Evolutionary conservation across 2,888 invertebrate genomes (phyloP), one percentile per base, ranked within the genome.

Genomic region (Pterostichus niger): DNA sequence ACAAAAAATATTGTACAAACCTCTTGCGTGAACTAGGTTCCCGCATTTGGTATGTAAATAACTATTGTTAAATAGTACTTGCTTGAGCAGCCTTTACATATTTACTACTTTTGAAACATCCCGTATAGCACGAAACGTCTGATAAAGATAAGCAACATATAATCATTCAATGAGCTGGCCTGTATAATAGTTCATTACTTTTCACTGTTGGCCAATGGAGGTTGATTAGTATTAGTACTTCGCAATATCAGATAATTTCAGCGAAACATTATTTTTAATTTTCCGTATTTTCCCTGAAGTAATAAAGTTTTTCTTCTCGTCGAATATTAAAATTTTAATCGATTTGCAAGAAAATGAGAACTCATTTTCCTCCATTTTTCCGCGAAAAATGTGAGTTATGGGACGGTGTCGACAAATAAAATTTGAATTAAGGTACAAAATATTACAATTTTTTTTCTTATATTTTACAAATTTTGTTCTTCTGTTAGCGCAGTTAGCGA

Each of bases 241-340:
- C 15, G 68, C 15, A 56, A 9, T 9, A 35, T 35, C 68, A 13
- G 13, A 10, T 68, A 68, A 44, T 35, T 44, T 13, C 68, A 11
- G 68, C 17, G 35, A 40, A 15, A 44, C 15, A 40, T 68, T 2
- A 68, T 40, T 40, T 68, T 68, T 68, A 68, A 40, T 68, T 40
- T 68, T 68, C 68, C 35, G 13, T 68, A 68, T 68, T 68, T 64
- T 44, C 68, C 68, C 68, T 15, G 10, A 13, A 44, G 15, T 35
- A 44, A 68, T 44, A 68, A 68, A 68, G 13, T 68, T 17, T 68
- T 68, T 68, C 44, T 33, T 35, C 13, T 11, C 35, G 68, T n/a
- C 44, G 68, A 40, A 68, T 68, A 68, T 64, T 15, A 64, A 64
- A 24, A n/a, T 68, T 56, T 68, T 68, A 35, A 68, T 68, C 68